Base-by-base conservation (phyloP, 2,113 vertebrate genomes). In the Sinocyclocheilus anshuiensis region DNA sequence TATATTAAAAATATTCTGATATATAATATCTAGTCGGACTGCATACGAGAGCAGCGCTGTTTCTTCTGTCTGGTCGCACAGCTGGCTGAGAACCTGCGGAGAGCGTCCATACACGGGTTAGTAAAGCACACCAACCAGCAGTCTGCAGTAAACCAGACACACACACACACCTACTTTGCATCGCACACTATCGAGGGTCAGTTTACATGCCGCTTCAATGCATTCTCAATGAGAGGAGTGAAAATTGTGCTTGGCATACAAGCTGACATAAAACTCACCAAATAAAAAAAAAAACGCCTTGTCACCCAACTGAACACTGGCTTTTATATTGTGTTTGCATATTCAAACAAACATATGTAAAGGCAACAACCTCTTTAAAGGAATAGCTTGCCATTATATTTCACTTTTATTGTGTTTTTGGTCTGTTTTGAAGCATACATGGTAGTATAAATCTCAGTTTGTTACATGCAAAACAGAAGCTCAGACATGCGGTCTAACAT, bases 281-380 rank as follows among this genome's bases (percentile, higher is more conserved):
- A 36, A 59, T 1, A 55, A 33, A 33, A 29, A 33, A 33, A 33
- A 77, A 42, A 45, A 33, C 2, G 42, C 5, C 72, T 24, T 3
- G 36, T 74, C 71, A n/a, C 4, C 36, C 36, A 39, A 4, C 6
- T 59, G 29, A 39, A 15, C 53, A 8, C n/a, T 48, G 72, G 22
- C 53, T 2, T 78, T 59, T 15, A 57, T 59, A 7, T 80, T 24
- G 22, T 2, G 57, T 42, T 80, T 80, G 33, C 33, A 80, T 63
- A 63, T 59, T 80, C 55, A 80, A 80, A 63, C 24, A 75, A 76
- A 45, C 53, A 78, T 20, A 59, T 78, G 4, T 10, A 78, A 42
- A 80, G 7, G 6, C 55, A 9, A 18, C 3, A 63, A n/a, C 22
- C 3, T 13, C 12, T 48, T 76, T 16, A 50, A 76, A 48, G 12